Base-by-base conservation (phyloP, 2,797 vertebrate species). In the Oreochromis mossambicus region DNA sequence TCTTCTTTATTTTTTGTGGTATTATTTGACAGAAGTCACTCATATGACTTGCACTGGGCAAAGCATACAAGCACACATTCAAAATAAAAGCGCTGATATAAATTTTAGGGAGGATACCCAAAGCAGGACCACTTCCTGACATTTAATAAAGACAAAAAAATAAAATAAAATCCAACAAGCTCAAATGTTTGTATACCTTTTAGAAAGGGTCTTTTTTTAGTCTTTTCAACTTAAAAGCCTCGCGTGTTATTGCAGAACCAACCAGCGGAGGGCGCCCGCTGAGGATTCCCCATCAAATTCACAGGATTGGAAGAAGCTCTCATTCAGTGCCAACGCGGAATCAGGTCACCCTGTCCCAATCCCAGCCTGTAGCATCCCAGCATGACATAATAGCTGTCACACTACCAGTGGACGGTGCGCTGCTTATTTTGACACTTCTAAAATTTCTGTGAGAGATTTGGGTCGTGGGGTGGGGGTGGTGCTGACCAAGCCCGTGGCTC, bases 251-350 rank as follows among this genome's bases (percentile, higher is more conserved):
- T 76, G 77, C 4, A 32, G 73, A 43, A 52, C 14, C 70, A 58
- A 63, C 86, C 95, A 93, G 87, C 88, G 94, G 94, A 89, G 85
- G 89, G 89, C 86, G 5, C 43, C 66, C 43, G 38, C 1, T 26
- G 3, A 78, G 52, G 54, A 75, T 80, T 43, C 21, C 56, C 78
- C 41, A 9, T 46, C 29, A 41, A 77, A 2, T 24, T 43, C 36
- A 17, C 43, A 81, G 56, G 19, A 70, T 66, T 76, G 81, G 82
- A 75, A 77, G 19, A 24, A 55, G 52, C 78, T 5, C 48, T 80
- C 14, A 55, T 5, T 63, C 50, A 80, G 14, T 26, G 75, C 73
- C 83, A 76, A 77, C 56, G 9, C 36, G 4, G 41, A 92, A 90
- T 88, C 79, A 91, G 91, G 85, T 80, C 90, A 90, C 38, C 34